Evolutionary conservation across 2,113 vertebrate species (phyloP).

Genomic region (Psittacula cyanocephala): DNA sequence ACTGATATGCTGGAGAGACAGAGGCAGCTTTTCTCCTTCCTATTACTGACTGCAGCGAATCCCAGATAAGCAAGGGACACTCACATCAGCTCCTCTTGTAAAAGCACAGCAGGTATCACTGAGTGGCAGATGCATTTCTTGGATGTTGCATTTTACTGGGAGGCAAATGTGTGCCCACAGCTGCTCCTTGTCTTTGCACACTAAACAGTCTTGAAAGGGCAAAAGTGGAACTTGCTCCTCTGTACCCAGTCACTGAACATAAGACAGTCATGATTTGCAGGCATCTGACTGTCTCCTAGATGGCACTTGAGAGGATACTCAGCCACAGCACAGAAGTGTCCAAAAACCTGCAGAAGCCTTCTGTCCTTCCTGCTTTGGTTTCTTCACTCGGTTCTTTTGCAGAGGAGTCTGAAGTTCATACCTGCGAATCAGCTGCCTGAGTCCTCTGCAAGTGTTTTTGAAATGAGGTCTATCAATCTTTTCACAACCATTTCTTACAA

Average conservation of each 20-base stretch:
- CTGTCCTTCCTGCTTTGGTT: background rate
- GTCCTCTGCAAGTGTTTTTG: background rate
- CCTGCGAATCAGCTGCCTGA: background rate
- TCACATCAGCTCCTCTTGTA: background rate
- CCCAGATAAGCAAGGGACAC: background rate
- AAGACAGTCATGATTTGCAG: background rate
- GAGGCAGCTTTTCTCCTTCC: background rate
- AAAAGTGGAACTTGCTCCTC: background rate
- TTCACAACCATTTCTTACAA: background rate
- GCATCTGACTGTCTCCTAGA: background rate
- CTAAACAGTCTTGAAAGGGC: background rate
- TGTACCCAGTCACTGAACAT: background rate
- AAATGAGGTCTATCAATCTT: conserved; percentile 16
- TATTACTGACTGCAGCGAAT: background rate
- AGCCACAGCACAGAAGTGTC: background rate
- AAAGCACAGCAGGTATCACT: background rate
- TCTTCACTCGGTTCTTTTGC: background rate
- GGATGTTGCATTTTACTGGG: accelerated
- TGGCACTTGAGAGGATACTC: background rate
- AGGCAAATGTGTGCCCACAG: background rate
- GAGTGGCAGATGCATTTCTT: background rate
- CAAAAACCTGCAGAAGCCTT: background rate
- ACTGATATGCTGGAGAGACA: background rate
- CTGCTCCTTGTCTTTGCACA: background rate
- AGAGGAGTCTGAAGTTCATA: background rate